Evolutionary conservation across 2,888 invertebrate species (phyloP).

Genomic region (Ctenicera cuprea): DNA sequence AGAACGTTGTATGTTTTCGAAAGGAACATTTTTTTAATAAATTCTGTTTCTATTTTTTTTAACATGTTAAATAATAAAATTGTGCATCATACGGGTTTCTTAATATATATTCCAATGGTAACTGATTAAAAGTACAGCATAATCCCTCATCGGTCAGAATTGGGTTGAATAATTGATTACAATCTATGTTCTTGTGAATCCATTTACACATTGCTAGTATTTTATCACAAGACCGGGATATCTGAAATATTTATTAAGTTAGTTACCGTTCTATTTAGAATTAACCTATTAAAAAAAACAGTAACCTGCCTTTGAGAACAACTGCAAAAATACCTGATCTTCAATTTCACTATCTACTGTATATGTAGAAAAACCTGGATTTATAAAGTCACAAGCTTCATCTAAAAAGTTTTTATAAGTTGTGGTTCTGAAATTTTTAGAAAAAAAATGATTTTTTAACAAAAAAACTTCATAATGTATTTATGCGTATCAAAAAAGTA

Average conservation of each 20-base stretch:
- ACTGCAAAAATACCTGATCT: constrained; percentile 66
- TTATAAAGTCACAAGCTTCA: constrained; percentile 65
- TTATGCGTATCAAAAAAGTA: neutral
- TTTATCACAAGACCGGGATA: constrained; percentile 85
- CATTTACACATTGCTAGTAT: constrained; percentile 84
- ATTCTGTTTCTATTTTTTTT: neutral
- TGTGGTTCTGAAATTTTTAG: neutral
- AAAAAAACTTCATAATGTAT: neutral
- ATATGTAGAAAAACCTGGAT: constrained; percentile 55
- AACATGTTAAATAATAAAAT: neutral
- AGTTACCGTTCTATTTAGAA: neutral
- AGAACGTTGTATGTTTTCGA: no score
- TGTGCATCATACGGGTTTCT: constrained; percentile 70
- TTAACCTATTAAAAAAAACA: constrained; percentile 1
- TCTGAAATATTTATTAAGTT: constrained; percentile 71
- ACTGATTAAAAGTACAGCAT: constrained; percentile 90
- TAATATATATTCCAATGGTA: constrained; percentile 82
- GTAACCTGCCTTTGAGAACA: constrained; percentile 70
- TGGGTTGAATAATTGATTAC: constrained; percentile 83
- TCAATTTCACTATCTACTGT: constrained; percentile 55
- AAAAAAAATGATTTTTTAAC: neutral
- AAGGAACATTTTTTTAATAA: no score
- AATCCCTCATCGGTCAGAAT: constrained; percentile 89
- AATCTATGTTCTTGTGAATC: constrained; percentile 77
- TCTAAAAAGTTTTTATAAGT: constrained; percentile 66